A percentile compares a stretch with the other conserved stretches of the same genome.
These are phyloP conservation scores for Lepus americanus DNA, from an alignment of 2,113 vertebrate species.

Conservation along the genomic window DNA sequence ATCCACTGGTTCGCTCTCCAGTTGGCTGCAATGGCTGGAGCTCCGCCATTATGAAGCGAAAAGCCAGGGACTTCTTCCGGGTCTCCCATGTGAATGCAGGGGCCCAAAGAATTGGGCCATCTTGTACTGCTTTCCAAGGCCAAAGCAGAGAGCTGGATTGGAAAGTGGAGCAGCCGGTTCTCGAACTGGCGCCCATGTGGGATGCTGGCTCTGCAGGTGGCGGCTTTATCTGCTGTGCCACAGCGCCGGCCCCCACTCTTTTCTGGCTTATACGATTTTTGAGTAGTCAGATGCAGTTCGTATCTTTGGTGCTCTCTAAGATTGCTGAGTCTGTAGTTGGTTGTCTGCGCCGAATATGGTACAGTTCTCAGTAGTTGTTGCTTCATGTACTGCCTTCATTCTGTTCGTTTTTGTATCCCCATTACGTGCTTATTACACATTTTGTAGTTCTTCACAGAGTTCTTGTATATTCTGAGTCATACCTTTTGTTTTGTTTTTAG, in stretches of 20 bases:
- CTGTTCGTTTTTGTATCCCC: background rate
- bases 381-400: background rate
- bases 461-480: background rate
- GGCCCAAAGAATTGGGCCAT: too few species aligned
- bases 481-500: background rate
- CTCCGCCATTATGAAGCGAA: too few species aligned
- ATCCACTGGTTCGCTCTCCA: too few species aligned
- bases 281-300: background rate
- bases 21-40: too few species aligned
- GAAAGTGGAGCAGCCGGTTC: too few species aligned
- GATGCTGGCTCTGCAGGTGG: too few species aligned
- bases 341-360: background rate
- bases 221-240: too few species aligned
- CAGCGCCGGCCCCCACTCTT: background rate
- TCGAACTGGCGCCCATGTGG: too few species aligned
- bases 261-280: background rate
- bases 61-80: too few species aligned
- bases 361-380: background rate
- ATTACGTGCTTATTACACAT: background rate
- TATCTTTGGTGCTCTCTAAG: background rate
- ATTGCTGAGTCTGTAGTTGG: background rate
- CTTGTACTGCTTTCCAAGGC: too few species aligned
- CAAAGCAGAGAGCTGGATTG: too few species aligned
- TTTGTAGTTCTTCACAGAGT: background rate
- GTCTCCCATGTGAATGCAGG: too few species aligned